Conservation (phyloP, 2,888 invertebrate species). For the Ormyrus rosae region DNA sequence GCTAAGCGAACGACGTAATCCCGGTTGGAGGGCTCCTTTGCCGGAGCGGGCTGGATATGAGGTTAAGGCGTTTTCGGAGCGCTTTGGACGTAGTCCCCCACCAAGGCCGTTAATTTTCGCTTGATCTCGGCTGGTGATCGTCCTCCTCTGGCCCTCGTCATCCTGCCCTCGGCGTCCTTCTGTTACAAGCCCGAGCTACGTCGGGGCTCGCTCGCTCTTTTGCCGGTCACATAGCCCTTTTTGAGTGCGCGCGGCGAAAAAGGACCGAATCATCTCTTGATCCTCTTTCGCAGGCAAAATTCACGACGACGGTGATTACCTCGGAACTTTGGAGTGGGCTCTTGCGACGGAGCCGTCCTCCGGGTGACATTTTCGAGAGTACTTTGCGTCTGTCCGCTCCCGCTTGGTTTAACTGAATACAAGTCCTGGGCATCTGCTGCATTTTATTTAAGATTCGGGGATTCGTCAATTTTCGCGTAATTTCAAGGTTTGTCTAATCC, state of each 20-base stretch:
- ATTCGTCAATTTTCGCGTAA: too few species aligned
- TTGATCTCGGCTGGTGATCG: conserved; percentile 62
- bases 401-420: too few species aligned
- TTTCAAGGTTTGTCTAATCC: too few species aligned
- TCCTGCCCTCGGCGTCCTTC: conserved; percentile 18
- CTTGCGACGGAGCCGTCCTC: too few species aligned
- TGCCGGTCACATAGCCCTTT: conserved; percentile 4
- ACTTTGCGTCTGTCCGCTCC: too few species aligned
- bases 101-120: conserved; percentile 64
- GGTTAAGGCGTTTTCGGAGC: conserved; percentile 60
- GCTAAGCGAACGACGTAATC: conserved; percentile 65
- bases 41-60: conserved; percentile 52
- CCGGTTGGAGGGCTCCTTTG: conserved; percentile 58
- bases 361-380: too few species aligned
- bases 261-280: conserved; percentile 18
- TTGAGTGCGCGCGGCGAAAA: neutral
- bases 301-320: too few species aligned
- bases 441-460: too few species aligned
- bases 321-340: too few species aligned
- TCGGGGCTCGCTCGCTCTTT: neutral
- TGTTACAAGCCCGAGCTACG: conserved; percentile 20
- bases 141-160: conserved; percentile 39
- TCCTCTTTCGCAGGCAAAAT: neutral
- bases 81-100: conserved; percentile 57
- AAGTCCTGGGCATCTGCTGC: too few species aligned